Base-by-base conservation (phyloP, 2,888 invertebrate species). In the Linnaemya tessellans region DNA sequence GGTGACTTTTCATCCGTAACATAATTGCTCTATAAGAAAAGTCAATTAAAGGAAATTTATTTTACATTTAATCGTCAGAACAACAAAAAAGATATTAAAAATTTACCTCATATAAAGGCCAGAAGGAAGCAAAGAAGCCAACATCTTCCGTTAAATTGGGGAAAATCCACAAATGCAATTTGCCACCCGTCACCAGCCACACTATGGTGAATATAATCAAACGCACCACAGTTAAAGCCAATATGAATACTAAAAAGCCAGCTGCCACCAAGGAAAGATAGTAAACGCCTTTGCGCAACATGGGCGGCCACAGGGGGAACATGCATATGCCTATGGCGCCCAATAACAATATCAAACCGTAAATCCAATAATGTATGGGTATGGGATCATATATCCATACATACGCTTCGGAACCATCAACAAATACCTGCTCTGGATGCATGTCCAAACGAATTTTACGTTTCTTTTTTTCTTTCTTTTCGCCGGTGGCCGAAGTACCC, bases 81-180 rank as follows among this genome's bases (percentile, higher is more conserved):
- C 11, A 10, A 22, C 15, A 60, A 25, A 10, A 58, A n/a, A 49
- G 30, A 38, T 18, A 18, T 10, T 9, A 67, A 11, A 20, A 9
- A 70, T 68, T 90, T 91, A 97, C 97, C 93, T 97, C 96, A 93
- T 98, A 99, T 0, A 98, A 94, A 3, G 99, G 99, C 96, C 98
- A 98, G 94, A 99, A 99, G 0, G 99, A 99, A 9, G 99, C 99
- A 88, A 99, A 96, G 94, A 99, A 98, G 73, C 99, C 99, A 38
- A 99, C 99, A 91, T 99, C 99, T 93, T 99, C 99, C 0, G 98
- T 98, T 58, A 99, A 94, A 93, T 99, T 99, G n/a, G 99, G 99
- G 89, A 99, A 94, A 87, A 99, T 94, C 99, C 99, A 99, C 87
- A 99, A 94, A 91, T 99, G 98, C 92, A 99, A 97, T 89, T 96